Conservation (phyloP, 2,888 invertebrate species). For the Craniophora ligustri region DNA sequence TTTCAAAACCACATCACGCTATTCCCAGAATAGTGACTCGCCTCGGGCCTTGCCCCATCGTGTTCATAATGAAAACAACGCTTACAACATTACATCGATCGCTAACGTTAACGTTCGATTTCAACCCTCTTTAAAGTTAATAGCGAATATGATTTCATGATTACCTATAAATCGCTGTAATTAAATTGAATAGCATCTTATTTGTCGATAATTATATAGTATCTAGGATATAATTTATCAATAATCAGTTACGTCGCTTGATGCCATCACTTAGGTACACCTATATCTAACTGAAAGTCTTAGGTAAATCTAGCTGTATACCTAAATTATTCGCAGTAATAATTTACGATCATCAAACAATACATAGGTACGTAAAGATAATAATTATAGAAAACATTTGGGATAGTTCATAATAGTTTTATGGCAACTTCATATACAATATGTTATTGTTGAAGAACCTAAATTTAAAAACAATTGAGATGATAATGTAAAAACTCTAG, state of each 20-base stretch:
- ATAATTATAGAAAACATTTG: too few species aligned
- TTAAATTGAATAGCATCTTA: slow-evolving; percentile 40
- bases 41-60: slow-evolving; percentile 79
- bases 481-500: too few species aligned
- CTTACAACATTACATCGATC: slow-evolving; percentile 69
- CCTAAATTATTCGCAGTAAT: slow-evolving; percentile 21
- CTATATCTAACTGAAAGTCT: slow-evolving; percentile 18
- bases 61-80: slow-evolving; percentile 70
- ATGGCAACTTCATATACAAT: too few species aligned
- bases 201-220: slow-evolving; percentile 35
- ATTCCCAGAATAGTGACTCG: slow-evolving; percentile 77
- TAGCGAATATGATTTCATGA: slow-evolving; percentile 29
- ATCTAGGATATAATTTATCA: slow-evolving; percentile 22
- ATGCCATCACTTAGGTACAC: slow-evolving; percentile 17
- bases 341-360: slow-evolving; percentile 16
- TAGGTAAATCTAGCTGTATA: slow-evolving; percentile 3
- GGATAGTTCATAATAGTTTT: too few species aligned
- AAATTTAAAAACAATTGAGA: too few species aligned
- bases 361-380: too few species aligned
- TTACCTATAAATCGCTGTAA: slow-evolving; percentile 33
- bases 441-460: too few species aligned
- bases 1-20: slow-evolving; percentile 73
- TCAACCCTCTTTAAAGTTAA: slow-evolving; percentile 42
- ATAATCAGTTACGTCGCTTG: slow-evolving; percentile 14
- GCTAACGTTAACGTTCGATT: slow-evolving; percentile 49